Conservation (phyloP, 2,888 invertebrate species). For the Eristalinus sepulchralis region DNA sequence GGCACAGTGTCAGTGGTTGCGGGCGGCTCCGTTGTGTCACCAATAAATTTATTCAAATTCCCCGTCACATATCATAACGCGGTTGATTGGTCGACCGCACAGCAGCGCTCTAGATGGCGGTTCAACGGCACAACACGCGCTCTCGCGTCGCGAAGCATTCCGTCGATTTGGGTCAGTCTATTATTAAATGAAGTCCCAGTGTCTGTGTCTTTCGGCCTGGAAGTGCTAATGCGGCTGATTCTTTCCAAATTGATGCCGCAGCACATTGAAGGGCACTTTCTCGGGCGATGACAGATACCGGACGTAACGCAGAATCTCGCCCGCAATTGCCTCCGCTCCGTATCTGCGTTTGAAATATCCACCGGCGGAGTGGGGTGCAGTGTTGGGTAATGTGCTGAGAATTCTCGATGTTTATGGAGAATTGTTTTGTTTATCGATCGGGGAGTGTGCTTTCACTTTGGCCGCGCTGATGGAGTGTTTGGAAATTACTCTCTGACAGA, state of each 20-base stretch:
- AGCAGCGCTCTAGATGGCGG: background rate
- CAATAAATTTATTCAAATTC: conserved; percentile 26
- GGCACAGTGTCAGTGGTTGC: background rate
- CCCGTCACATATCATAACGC: background rate
- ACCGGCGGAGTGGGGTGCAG: background rate
- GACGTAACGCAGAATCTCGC: background rate
- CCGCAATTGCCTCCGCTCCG: background rate
- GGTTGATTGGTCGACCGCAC: conserved; percentile 20
- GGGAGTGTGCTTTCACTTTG: background rate
- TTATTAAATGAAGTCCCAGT: conserved; percentile 12
- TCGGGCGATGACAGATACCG: conserved; percentile 33
- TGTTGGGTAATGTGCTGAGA: conserved; percentile 15
- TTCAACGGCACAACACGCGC: conserved; percentile 26
- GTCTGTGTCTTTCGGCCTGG: conserved; percentile 20
- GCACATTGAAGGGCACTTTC: conserved; percentile 46
- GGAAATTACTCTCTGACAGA: background rate
- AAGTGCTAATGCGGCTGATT: conserved; percentile 13
- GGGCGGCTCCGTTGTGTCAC: conserved; percentile 33
- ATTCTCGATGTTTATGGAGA: conserved; percentile 19
- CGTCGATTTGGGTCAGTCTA: conserved; percentile 43
- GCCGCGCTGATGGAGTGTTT: background rate
- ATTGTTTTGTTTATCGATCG: conserved; percentile 45
- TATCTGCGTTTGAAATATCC: conserved; percentile 5
- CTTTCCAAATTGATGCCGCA: conserved; percentile 5
- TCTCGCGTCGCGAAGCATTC: conserved; percentile 25